A percentile compares a stretch with the other conserved stretches of the same genome.
Evolutionary conservation across 2,888 invertebrate genomes (phyloP).

Genomic region (Yponomeuta sedellus): DNA sequence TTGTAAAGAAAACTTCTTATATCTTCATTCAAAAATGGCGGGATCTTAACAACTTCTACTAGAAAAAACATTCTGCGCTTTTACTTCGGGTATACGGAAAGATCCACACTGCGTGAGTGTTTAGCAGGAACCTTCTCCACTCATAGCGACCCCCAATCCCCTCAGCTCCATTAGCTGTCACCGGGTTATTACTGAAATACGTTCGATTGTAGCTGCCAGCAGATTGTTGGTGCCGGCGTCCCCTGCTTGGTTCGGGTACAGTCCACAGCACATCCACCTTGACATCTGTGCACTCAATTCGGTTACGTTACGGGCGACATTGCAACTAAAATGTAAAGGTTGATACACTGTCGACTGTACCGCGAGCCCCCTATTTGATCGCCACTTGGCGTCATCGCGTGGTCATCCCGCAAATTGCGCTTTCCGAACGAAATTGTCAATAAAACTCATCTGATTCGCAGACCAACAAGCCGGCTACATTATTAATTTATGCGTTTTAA

Average conservation of each 20-base stretch:
- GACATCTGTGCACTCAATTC: too few species aligned
- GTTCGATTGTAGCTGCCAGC: conserved; percentile 49
- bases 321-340: too few species aligned
- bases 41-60: too few species aligned
- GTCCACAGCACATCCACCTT: conserved; percentile 9
- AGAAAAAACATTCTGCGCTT: too few species aligned
- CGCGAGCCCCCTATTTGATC: conserved; percentile 60
- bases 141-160: not conserved
- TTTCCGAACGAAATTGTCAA: conserved; percentile 76
- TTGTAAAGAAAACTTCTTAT: too few species aligned
- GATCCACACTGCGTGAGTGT: not conserved
- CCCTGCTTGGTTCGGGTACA: conserved; percentile 16
- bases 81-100: too few species aligned
- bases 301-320: too few species aligned
- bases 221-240: conserved; percentile 28
- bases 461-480: conserved; percentile 75
- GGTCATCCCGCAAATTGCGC: conserved; percentile 75
- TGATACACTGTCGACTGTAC: conserved; percentile 16
- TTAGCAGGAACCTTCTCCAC: not conserved
- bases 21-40: too few species aligned
- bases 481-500: conserved; percentile 77
- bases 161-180: conserved; percentile 30
- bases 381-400: conserved; percentile 67
- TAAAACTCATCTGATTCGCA: conserved; percentile 77
- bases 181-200: conserved; percentile 45